Evolutionary conservation across 2,797 vertebrate species (phyloP).

Genomic region (Melanotaenia maccullochi): DNA sequence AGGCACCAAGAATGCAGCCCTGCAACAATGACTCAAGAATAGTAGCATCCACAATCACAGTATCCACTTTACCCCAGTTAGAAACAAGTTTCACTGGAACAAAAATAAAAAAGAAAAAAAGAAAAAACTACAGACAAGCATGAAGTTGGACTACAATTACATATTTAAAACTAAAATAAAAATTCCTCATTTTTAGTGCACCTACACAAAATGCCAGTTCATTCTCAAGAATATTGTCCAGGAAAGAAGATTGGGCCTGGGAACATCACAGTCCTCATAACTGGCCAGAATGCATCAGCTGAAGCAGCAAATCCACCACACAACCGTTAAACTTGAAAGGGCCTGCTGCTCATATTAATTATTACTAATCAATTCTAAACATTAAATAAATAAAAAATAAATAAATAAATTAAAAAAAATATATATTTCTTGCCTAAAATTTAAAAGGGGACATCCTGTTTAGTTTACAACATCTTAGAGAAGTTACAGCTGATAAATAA

Average conservation of each 20-base stretch:
- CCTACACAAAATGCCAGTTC: background rate
- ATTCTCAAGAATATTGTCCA: background rate
- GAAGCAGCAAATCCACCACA: background rate
- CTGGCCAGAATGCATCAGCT: background rate
- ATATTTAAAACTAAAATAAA: background rate
- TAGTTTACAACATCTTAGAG: conserved; percentile 8
- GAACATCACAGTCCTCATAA: background rate
- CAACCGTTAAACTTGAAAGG: conserved; percentile 22
- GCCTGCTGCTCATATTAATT: conserved; percentile 11
- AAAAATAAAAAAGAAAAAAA: too few relatives aligned
- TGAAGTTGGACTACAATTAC: background rate
- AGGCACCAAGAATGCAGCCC: conserved; percentile 37
- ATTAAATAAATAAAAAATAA: too few relatives aligned
- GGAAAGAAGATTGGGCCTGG: background rate
- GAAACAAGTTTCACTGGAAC: conserved; percentile 12
- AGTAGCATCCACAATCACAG: conserved; percentile 16
- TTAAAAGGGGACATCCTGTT: background rate
- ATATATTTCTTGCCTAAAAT: conserved; percentile 15
- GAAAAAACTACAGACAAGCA: conserved; percentile 13
- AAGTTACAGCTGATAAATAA: conserved; percentile 28
- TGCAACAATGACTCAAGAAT: conserved; percentile 47
- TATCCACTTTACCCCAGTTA: conserved; percentile 4
- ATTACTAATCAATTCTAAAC: conserved; percentile 29
- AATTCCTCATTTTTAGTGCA: too few relatives aligned
- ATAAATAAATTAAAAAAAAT: conserved; percentile 24